A percentile compares a stretch with the other conserved stretches of the same genome.
These are phyloP conservation scores for Lipophrys pholis DNA, from an alignment of 2,113 vertebrate genomes.

Conservation along the genomic window DNA sequence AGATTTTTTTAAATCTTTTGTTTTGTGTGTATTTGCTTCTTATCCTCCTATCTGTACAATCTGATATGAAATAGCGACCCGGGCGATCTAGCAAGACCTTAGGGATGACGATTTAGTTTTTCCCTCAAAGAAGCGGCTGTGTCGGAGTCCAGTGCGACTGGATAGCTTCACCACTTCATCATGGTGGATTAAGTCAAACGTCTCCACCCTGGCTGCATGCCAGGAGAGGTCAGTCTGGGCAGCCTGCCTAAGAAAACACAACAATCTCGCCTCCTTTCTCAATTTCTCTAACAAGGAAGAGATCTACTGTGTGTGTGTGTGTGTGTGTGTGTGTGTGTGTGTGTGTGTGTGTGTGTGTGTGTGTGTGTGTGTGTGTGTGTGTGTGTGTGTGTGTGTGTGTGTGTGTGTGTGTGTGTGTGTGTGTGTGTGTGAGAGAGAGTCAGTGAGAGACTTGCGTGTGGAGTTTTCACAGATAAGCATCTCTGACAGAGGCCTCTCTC, in stretches of 20 bases:
- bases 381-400: slow-evolving; percentile 21
- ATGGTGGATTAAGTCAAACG: slow-evolving; percentile 67
- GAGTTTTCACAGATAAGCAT: slow-evolving; percentile 66
- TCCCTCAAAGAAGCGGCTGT: neutral
- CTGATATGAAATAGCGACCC: slow-evolving; percentile 27
- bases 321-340: slow-evolving; percentile 21
- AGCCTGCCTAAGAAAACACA: slow-evolving; percentile 59
- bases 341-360: slow-evolving; percentile 18
- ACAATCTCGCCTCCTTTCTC: slow-evolving; percentile 11
- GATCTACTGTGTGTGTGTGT: slow-evolving; percentile 8
- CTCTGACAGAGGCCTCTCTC: slow-evolving; percentile 48
- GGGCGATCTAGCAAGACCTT: slow-evolving; percentile 31
- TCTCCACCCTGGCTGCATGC: slow-evolving; percentile 65
- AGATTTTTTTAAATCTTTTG: neutral
- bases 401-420: slow-evolving; percentile 18
- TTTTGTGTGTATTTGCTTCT: slow-evolving; percentile 16
- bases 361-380: slow-evolving; percentile 10
- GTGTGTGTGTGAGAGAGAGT: slow-evolving; percentile 4
- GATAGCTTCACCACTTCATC: slow-evolving; percentile 60
- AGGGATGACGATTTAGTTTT: slow-evolving; percentile 40
- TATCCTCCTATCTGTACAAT: slow-evolving; percentile 12
- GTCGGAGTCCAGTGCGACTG: slow-evolving; percentile 41
- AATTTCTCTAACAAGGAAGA: slow-evolving; percentile 41
- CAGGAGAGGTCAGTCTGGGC: slow-evolving; percentile 69
- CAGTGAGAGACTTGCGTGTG: slow-evolving; percentile 14